Evolutionary conservation across 1,140 invertebrate species (phyloP).

Genomic region (Spodoptera frugiperda): DNA sequence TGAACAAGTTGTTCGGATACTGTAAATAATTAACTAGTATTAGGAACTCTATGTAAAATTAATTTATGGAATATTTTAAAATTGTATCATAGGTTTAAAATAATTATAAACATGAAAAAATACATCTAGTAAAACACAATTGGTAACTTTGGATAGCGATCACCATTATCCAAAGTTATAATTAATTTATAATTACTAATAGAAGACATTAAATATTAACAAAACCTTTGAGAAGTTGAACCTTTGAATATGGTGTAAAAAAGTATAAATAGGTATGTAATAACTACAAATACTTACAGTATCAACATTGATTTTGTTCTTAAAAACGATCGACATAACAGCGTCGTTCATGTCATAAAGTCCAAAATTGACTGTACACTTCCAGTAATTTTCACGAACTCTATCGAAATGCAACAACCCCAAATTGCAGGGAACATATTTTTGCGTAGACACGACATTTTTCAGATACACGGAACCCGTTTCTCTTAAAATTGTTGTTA

Average conservation of each 20-base stretch:
- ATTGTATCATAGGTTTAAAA: no score
- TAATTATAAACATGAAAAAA: no score
- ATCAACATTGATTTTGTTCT: conserved; percentile 64
- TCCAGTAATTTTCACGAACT: conserved; percentile 67
- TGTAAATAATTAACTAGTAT: conserved; percentile 42
- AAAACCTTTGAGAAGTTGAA: no score
- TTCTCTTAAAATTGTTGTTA: conserved; percentile 47
- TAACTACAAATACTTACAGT: conserved; percentile 64
- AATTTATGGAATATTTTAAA: no score
- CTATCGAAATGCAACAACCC: conserved; percentile 75
- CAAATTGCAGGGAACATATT: conserved; percentile 75
- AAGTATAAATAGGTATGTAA: no score
- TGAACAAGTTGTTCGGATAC: conserved; percentile 23
- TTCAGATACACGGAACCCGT: conserved; percentile 68
- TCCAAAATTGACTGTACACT: conserved; percentile 65
- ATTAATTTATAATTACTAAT: no score
- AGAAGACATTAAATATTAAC: no score
- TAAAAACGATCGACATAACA: conserved; percentile 68
- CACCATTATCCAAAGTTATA: no score
- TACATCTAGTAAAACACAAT: no score
- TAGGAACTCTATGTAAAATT: no score
- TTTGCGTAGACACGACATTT: conserved; percentile 67
- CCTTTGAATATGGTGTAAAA: no score
- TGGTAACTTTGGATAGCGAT: no score
- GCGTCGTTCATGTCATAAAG: conserved; percentile 62